These are phyloP conservation scores for Rhinolophus ferrumequinum DNA, from an alignment of 2,113 vertebrate genomes.

Conservation along the genomic window DNA sequence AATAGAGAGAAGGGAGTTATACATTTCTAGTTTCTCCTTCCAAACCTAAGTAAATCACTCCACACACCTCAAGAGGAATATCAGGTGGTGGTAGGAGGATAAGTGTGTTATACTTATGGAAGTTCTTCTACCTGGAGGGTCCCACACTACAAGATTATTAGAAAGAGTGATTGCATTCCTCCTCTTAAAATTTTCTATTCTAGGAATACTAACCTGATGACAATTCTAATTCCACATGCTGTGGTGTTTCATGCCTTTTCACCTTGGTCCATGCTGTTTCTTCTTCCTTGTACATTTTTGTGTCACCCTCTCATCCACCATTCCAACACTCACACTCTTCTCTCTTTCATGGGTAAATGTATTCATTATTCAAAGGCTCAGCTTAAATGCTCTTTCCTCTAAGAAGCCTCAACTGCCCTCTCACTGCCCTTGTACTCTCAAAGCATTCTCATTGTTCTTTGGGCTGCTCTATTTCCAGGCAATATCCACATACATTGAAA, in stretches of 20 bases:
- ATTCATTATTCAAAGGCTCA: background rate
- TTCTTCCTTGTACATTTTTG: background rate
- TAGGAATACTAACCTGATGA: background rate
- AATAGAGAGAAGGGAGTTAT: background rate
- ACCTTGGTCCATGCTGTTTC: background rate
- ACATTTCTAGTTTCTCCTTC: background rate
- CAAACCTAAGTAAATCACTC: background rate
- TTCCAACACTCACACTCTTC: background rate
- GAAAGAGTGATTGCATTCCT: background rate
- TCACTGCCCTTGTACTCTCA: background rate
- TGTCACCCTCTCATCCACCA: background rate
- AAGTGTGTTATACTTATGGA: background rate
- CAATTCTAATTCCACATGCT: background rate
- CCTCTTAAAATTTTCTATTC: background rate
- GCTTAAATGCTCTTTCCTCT: background rate
- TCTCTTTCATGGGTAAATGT: background rate
- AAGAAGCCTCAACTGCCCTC: background rate
- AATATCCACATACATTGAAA: background rate
- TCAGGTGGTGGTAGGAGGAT: no score
- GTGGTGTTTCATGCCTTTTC: background rate
- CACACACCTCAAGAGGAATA: rapidly evolving
- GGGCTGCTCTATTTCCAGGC: background rate
- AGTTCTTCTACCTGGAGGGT: background rate
- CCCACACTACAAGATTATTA: background rate
- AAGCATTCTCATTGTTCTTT: background rate